These are phyloP conservation scores for Drosophila formosana DNA, from an alignment of 2,888 invertebrate genomes.

Conservation along the genomic window DNA sequence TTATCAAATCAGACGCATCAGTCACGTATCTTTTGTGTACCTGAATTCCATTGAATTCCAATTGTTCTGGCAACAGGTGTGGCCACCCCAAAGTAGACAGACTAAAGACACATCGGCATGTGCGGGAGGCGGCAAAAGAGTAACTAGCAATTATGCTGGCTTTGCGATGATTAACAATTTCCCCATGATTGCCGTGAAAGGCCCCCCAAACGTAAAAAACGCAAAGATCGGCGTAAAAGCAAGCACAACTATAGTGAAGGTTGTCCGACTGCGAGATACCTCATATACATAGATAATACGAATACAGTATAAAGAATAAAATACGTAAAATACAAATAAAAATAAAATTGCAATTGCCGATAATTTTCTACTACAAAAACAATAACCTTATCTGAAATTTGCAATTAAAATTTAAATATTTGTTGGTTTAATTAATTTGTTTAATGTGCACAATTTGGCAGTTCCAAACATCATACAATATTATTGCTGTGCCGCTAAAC, in stretches of 20 bases:
- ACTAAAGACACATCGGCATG: conserved; percentile 44
- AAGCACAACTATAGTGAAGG: neutral
- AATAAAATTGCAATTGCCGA: too few species aligned
- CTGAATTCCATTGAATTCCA: conserved; percentile 30
- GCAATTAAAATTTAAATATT: too few species aligned
- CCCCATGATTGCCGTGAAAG: conserved; percentile 13
- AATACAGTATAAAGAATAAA: too few species aligned
- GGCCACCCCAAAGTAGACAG: conserved; percentile 23
- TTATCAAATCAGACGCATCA: conserved; percentile 38
- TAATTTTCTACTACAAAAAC: too few species aligned
- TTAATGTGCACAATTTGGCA: too few species aligned
- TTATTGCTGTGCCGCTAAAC: too few species aligned
- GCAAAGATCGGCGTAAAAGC: conserved; percentile 38
- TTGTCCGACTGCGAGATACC: neutral
- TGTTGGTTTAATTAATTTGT: too few species aligned
- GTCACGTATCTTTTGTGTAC: conserved; percentile 39
- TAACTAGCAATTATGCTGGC: conserved; percentile 24
- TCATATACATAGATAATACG: neutral
- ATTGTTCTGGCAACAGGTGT: conserved; percentile 47
- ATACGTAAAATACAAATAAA: too few species aligned
- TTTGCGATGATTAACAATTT: conserved; percentile 29
- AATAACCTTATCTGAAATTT: too few species aligned
- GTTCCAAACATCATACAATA: too few species aligned
- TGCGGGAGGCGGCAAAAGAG: conserved; percentile 30
- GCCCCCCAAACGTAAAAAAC: neutral